These are phyloP conservation scores for Masnerella sp. DNA, from an alignment of 2,888 invertebrate genomes.

Conservation along the genomic window DNA sequence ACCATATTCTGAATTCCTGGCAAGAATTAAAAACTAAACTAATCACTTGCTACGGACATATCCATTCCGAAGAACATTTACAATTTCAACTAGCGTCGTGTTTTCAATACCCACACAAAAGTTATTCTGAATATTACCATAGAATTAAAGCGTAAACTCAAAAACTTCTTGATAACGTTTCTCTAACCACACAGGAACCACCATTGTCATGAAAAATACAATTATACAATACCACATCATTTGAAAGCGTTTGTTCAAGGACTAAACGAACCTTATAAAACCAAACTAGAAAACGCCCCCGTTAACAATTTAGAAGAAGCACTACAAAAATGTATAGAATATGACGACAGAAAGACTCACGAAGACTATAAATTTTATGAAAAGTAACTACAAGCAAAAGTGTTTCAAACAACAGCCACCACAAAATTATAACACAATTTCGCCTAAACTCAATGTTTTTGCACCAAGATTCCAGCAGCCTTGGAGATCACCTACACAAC, in stretches of 20 bases:
- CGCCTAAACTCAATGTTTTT: background rate
- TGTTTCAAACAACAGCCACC: no score
- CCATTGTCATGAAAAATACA: background rate
- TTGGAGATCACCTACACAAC: no score
- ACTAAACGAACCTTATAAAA: slow-evolving; percentile 8
- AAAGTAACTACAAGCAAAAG: slow-evolving; percentile 7
- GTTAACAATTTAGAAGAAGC: slow-evolving; percentile 14
- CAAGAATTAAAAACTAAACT: slow-evolving; percentile 9
- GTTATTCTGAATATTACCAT: slow-evolving; percentile 1
- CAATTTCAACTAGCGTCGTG: slow-evolving; percentile 4
- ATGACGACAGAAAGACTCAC: slow-evolving; percentile 13
- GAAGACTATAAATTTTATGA: slow-evolving; percentile 6
- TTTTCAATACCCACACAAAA: slow-evolving; percentile 1
- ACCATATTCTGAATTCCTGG: background rate
- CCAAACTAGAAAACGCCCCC: background rate
- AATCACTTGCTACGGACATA: slow-evolving; percentile 11
- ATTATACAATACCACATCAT: slow-evolving; percentile 1
- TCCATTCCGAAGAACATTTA: slow-evolving; percentile 12
- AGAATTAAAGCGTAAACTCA: slow-evolving; percentile 4
- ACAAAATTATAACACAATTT: no score
- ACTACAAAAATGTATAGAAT: slow-evolving; percentile 17
- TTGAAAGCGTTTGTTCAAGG: slow-evolving; percentile 10
- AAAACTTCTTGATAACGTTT: slow-evolving; percentile 11
- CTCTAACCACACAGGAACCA: slow-evolving; percentile 3
- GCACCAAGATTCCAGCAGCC: background rate